Evolutionary conservation across 2,888 invertebrate species (phyloP).

Genomic region (Heteromyza rotundicornis): DNA sequence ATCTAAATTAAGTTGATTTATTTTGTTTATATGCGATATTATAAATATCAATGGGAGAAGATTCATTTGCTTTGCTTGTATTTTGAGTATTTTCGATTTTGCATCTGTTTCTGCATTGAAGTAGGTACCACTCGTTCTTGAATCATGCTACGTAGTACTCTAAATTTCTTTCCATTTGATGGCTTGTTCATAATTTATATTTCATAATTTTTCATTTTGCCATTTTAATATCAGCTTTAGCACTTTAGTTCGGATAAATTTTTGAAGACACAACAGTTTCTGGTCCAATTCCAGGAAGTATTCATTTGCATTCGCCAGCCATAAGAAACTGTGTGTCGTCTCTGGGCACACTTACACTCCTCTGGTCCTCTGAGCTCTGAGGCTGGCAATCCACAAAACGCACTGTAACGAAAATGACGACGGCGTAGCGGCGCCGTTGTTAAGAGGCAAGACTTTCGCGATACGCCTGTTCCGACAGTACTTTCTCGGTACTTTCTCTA

Average conservation of each 20-base stretch:
- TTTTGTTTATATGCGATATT: neutral
- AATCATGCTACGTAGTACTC: too few species aligned
- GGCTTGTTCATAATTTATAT: neutral
- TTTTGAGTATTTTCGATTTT: neutral
- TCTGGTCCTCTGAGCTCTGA: too few species aligned
- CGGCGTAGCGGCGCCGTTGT: slow-evolving; percentile 28
- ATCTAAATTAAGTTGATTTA: too few species aligned
- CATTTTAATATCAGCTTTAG: slow-evolving; percentile 23
- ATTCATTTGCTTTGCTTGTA: neutral
- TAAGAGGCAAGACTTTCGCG: slow-evolving; percentile 38
- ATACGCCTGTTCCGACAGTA: slow-evolving; percentile 28
- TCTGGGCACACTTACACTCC: neutral
- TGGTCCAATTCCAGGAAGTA: slow-evolving; percentile 64
- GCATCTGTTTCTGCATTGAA: too few species aligned
- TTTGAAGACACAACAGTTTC: slow-evolving; percentile 64
- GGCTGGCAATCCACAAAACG: neutral
- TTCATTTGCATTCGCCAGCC: slow-evolving; percentile 14
- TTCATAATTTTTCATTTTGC: slow-evolving; percentile 26
- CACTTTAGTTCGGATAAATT: slow-evolving; percentile 37
- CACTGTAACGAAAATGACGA: neutral
- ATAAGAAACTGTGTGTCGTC: neutral
- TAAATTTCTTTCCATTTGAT: neutral
- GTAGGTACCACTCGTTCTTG: too few species aligned
- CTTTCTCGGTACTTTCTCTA: slow-evolving; percentile 41
- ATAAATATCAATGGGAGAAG: neutral